Evolutionary conservation across 2,888 invertebrate genomes (phyloP), one percentile per base, ranked within the genome.

Genomic region (Acrobasis repandana): DNA sequence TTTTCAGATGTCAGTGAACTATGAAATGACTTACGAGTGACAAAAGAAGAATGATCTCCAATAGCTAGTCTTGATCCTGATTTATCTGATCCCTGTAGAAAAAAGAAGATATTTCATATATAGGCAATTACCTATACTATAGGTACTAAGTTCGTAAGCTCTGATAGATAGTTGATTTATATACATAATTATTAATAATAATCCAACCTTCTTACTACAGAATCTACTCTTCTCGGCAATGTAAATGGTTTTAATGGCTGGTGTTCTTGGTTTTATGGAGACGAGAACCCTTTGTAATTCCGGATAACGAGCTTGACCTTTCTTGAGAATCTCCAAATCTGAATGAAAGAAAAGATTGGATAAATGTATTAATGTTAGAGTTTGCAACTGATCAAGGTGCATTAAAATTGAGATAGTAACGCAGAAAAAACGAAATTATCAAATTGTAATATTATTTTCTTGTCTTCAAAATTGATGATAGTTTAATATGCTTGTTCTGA

Each of bases 1-100:
- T 36, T 14, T 20, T 8, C 1, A 15, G 15, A 8, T 10, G 9
- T 28, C 8, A 14, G n/a, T 33, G 33, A 47, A 28, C 28, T 28
- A 8, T 28, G 6, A 8, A 33, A 28, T 48, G 14, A 47, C 86
- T 86, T 77, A 90, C 90, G 72, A 38, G 79, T 80, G 20, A 76
- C 82, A 63, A 84, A 82, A 47, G 86, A 87, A 28, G 83, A 81
- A 71, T 90, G 86, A 68, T 90, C 90, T 68, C 88, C 90, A 61
- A 88, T 83, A 58, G 85, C 89, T 62, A 89, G 80, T 56, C 83
- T 78, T 50, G 86, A 87, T 15, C 79, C 79, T 38, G 88, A 83
- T 71, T 79, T 85, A 51, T 83, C 78, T 18, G 85, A 80, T 64
- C 75, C 79, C 90, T 90, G 75, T 33, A 83, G 43, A 14, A 43